Conservation (phyloP, 2,113 vertebrate species). For the human (Homo sapiens) region GRCh38 chr14:50424001-50424500, state of each 20-base stretch:
- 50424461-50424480: no score
- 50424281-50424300: background rate
- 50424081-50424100: background rate
- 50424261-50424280: background rate
- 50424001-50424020: background rate
- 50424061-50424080: constrained; percentile 19
- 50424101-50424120: background rate
- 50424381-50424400: constrained; percentile 3
- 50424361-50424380: background rate
- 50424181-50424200: background rate
- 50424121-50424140: constrained; percentile 3
- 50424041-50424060: background rate
- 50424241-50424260: constrained; percentile 11
- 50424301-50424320: background rate
- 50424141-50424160: background rate
- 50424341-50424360: background rate
- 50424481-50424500: no score
- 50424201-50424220: background rate
- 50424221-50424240: constrained; percentile 40
- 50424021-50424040: background rate
- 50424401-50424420: background rate
- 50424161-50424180: background rate
- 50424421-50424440: background rate
- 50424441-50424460: no score
- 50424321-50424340: background rate